phyloP scores from a whole-genome alignment of 2,113 vertebrate genomes.

The Lucifuga dentata region DNA sequence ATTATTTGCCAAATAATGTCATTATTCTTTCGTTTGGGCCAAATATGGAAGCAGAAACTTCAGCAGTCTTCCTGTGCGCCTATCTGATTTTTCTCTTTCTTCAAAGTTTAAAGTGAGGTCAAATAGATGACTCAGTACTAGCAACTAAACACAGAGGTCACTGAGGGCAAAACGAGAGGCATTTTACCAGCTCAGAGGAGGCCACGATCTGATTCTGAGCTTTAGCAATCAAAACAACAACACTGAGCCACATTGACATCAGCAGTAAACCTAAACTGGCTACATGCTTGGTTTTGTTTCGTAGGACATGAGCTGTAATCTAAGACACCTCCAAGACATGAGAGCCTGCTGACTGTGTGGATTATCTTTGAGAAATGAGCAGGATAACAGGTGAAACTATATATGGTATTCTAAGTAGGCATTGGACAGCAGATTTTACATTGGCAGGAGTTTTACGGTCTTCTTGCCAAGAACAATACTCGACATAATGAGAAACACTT shows the following conservation, averaged over 20 bases:
- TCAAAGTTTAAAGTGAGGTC: background rate
- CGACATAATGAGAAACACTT: slow-evolving; percentile 79
- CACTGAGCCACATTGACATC: slow-evolving; percentile 2
- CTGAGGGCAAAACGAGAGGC: slow-evolving; percentile 19
- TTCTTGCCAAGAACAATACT: slow-evolving; percentile 79
- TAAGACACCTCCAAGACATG: slow-evolving; percentile 35
- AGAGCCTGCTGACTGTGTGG: slow-evolving; percentile 57
- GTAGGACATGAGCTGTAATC: slow-evolving; percentile 21
- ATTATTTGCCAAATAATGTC: too few relatives aligned
- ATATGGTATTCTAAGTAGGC: slow-evolving; percentile 78
- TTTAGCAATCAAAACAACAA: slow-evolving; percentile 1
- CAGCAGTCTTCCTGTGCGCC: too few relatives aligned
- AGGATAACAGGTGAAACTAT: slow-evolving; percentile 79
- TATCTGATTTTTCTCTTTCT: background rate
- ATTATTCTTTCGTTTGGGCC: too few relatives aligned
- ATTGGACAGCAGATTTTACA: slow-evolving; percentile 72
- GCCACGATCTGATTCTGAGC: slow-evolving; percentile 1
- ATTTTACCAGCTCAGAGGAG: slow-evolving; percentile 7
- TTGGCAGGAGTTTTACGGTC: slow-evolving; percentile 58
- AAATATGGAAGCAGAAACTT: too few relatives aligned
- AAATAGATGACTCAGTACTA: background rate
- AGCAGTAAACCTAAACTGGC: slow-evolving; percentile 29
- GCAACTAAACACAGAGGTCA: slow-evolving; percentile 14
- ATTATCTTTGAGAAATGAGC: slow-evolving; percentile 65
- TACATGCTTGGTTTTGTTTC: slow-evolving; percentile 11